Evolutionary conservation across 1,140 invertebrate genomes (phyloP), one percentile per base, ranked within the genome.

Genomic region (Hermetia illucens): DNA sequence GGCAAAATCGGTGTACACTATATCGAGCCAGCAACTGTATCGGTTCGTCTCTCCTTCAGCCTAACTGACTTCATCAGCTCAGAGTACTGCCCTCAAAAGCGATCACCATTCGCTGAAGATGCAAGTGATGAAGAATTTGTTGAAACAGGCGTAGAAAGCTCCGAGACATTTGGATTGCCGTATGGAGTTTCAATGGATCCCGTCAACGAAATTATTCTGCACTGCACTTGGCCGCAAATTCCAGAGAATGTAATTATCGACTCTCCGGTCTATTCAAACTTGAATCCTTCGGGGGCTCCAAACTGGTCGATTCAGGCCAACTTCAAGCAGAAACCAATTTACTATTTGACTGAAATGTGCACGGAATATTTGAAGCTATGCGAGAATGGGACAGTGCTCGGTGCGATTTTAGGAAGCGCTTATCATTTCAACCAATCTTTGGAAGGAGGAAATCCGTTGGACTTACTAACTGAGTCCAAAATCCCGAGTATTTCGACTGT

Each of bases 181-280:
- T 87, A 90, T 70, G 89, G 88, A 40, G 79, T 84, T 24, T 72
- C 74, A 18, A 74, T 74, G 33, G 88, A 92, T 65, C 85, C 88
- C 3, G 68, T 74, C 41, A 81, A 77, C 32, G 75, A 82, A 60
- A 65, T 93, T 19, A 66, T 79, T 42, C 59, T 95, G 3, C 81
- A 79, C 52, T 77, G 82, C n/a, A 82, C 80, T 6, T 97, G 92
- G 92, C 80, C 80, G 3, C 70, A 77, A 55, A 65, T 95, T 33
- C 74, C 77, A 3, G 90, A 94, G 55, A 79, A 84, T 57, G 73
- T 85, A 21, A 76, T 94, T 20, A 76, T 91, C 2, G 92, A 96
- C 52, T 86, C 79, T 45, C 78, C 87, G 53, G 75, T 72, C 39
- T 87, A 88, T 55, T 82, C 80, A 25, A 86, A 94, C 64, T 77